These are phyloP conservation scores for Bicyclus anynana DNA, from an alignment of 1,140 invertebrate genomes.

Conservation along the genomic window DNA sequence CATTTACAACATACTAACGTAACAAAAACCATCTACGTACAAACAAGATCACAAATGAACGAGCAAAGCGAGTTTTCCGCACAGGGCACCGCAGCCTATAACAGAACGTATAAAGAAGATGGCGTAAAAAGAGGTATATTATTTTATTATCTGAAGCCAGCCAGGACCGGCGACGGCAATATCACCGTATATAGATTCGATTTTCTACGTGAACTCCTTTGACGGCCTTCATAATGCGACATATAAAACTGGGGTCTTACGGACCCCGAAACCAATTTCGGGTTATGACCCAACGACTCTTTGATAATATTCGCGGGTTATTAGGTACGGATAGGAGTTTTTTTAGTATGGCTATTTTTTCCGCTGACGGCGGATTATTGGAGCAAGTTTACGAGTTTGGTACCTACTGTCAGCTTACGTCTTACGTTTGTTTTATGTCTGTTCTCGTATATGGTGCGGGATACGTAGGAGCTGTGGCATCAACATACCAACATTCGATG, in stretches of 20 bases:
- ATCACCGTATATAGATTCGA: conserved; percentile 77
- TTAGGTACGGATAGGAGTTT: conserved; percentile 73
- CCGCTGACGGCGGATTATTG: conserved; percentile 67
- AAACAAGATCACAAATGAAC: background rate
- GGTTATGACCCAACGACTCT: conserved; percentile 75
- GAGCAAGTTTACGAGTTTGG: conserved; percentile 58
- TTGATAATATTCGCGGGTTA: conserved; percentile 63
- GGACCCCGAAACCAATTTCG: conserved; percentile 75
- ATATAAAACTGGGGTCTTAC: conserved; percentile 77
- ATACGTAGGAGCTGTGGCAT: background rate
- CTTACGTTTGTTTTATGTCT: conserved; percentile 60
- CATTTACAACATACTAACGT: too few species aligned
- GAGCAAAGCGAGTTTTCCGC: background rate
- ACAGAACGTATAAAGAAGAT: conserved; percentile 41
- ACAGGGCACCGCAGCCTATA: conserved; percentile 42
- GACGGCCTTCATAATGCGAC: conserved; percentile 76
- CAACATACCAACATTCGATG: too few species aligned
- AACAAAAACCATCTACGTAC: conserved; percentile 15
- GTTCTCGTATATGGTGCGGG: background rate
- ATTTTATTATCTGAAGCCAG: conserved; percentile 71
- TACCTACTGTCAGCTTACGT: conserved; percentile 43
- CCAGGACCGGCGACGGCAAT: conserved; percentile 63
- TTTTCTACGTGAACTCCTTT: conserved; percentile 78
- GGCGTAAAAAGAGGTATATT: conserved; percentile 53
- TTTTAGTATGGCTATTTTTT: conserved; percentile 64